These are phyloP conservation scores for Halyomorpha halys DNA, from an alignment of 1,140 invertebrate species.

Conservation along the genomic window DNA sequence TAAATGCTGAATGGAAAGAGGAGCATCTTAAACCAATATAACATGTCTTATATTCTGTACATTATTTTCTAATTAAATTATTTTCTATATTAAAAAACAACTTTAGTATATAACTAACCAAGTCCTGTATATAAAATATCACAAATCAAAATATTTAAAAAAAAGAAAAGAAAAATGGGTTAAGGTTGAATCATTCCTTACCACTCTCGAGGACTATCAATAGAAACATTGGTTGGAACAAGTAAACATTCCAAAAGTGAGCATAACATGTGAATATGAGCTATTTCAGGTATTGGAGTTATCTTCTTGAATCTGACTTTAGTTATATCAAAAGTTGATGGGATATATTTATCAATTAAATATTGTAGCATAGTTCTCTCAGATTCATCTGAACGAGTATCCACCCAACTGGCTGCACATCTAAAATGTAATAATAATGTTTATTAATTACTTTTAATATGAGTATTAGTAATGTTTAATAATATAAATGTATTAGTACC, in stretches of 20 bases:
- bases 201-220: slow-evolving; percentile 83
- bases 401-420: slow-evolving; percentile 80
- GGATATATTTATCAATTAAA: slow-evolving; percentile 93
- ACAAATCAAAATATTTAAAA: too few relatives aligned
- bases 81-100: too few relatives aligned
- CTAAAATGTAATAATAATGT: slow-evolving; percentile 23
- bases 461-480: too few relatives aligned
- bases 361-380: slow-evolving; percentile 73
- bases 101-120: too few relatives aligned
- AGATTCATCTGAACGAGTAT: slow-evolving; percentile 54
- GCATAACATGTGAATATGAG: slow-evolving; percentile 84
- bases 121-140: too few relatives aligned
- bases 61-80: too few relatives aligned
- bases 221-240: slow-evolving; percentile 64
- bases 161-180: too few relatives aligned
- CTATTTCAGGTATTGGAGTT: slow-evolving; percentile 81
- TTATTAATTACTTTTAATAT: too few relatives aligned
- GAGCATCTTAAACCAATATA: too few relatives aligned
- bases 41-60: too few relatives aligned
- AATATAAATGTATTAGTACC: too few relatives aligned
- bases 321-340: slow-evolving; percentile 64
- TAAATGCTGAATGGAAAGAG: too few relatives aligned
- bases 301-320: slow-evolving; percentile 79
- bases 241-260: slow-evolving; percentile 78
- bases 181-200: not conserved